Base-by-base conservation (phyloP, 2,888 invertebrate genomes). In the Xestia ashworthii region DNA sequence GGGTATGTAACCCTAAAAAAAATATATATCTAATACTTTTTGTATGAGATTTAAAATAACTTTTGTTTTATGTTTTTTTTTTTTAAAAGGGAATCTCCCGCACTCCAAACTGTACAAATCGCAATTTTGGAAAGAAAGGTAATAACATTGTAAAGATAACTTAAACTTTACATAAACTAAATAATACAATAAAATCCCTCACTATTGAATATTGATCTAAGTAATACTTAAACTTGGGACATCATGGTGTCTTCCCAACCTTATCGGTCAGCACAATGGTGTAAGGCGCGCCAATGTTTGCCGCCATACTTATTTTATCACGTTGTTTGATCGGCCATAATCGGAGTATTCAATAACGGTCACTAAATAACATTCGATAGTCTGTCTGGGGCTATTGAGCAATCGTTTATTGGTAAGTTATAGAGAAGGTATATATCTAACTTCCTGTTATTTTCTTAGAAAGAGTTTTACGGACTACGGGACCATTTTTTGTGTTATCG, bases 221-320 rank as follows among this genome's bases (percentile, higher is more conserved):
- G 32, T 25, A 58, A 68, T 60, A 68, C 12, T 58, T 55, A 76
- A 76, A 76, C 58, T 67, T 46, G 74, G 64, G 5, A 22, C 55
- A 25, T 55, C 44, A 73, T 87, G 85, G 79, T 81, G 86, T 87
- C 77, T 85, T 86, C 83, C 85, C 88, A 71, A 66, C 77, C 75
- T 83, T 89, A 88, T 88, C 88, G 88, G 88, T 88, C 88, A 88
- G 32, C 8, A 88, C 85, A 87, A 88, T 83, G 78, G 86, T 62
- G 73, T 55, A 76, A 84, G 87, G 75, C 89, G 81, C 85, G 80
- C 84, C 88, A 46, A 44, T 88, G 78, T 88, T 84, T 88, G 70
- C 84, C 71, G 75, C 75, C 77, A 76, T 80, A 73, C 82, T 83
- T 75, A 85, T 71, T 89, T 87, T 89, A 88, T 89, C 89, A 50